Base-by-base conservation (phyloP, 2,797 vertebrate genomes). In the Malurus splendens region DNA sequence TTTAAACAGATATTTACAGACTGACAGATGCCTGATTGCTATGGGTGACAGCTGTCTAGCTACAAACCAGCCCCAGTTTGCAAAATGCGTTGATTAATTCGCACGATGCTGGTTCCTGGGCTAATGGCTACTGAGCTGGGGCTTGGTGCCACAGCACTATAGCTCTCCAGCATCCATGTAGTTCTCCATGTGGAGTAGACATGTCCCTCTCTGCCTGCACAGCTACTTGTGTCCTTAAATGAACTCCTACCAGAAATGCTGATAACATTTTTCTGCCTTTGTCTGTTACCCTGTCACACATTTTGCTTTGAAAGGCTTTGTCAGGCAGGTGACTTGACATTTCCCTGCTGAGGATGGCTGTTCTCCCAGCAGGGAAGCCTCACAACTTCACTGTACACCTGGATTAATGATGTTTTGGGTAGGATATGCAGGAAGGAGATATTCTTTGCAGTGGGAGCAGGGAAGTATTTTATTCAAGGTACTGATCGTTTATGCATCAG, bases 131-230 rank as follows among this genome's bases (percentile, higher is more conserved):
- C 55, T 86, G 33, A 57, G 6, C 8, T 10, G 27, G 36, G 33
- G 54, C 14, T 51, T 24, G 24, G 57, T 10, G 6, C 47, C 32
- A 9, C 0, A 0, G 42, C 32, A 56, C 18, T 0, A 1, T 14
- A 48, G 30, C 27, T 64, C 39, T 70, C 6, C 66, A 30, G 47
- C 25, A 56, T 45, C 28, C 42, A 39, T 6, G 38, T 51, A 60
- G 30, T 32, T 55, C 60, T 64, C 50, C 18, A 0, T 18, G n/a
- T 13, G 12, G 24, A 72, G 51, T 2, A 19, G 57, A 33, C 22
- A 7, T 3, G 19, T 54, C n/a, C 22, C 22, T 48, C 36, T 59
- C 70, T 70, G n/a, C 45, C 48, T 59, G 48, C 27, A 23, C 67
- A 84, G 23, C 27, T 62, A 36, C 39, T 70, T 36, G n/a, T 60